Percentiles rank a stretch among this genome's conserved stretches.
These are phyloP conservation scores for Galeopterus variegatus DNA, from an alignment of 2,113 vertebrate genomes.

Conservation along the genomic window DNA sequence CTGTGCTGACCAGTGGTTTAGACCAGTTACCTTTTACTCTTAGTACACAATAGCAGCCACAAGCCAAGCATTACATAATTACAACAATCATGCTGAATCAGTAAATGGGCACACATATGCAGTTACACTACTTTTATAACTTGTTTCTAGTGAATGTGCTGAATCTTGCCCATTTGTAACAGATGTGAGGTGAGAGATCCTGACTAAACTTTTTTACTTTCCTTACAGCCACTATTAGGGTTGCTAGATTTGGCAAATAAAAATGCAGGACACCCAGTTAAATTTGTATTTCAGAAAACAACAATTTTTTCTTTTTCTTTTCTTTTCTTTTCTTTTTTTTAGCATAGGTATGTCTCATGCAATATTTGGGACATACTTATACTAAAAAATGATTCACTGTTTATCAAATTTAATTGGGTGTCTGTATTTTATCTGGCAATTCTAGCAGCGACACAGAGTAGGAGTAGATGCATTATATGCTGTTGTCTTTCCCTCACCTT, in stretches of 20 bases:
- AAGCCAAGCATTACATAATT: no score
- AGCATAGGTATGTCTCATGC: not conserved
- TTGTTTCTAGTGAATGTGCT: no score
- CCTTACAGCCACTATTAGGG: not conserved
- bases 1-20: no score
- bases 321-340: not conserved
- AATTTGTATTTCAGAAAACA: constrained; percentile 63
- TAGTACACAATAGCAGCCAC: no score
- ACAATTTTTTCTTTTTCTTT: not conserved
- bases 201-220: no score
- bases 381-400: constrained; percentile 46
- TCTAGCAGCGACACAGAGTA: not conserved
- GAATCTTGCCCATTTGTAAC: no score
- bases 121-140: no score
- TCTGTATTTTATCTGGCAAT: constrained; percentile 21
- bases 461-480: not conserved
- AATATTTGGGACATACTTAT: constrained; percentile 12
- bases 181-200: no score
- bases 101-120: no score
- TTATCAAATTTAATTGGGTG: constrained; percentile 47
- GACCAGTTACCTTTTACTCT: no score
- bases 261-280: constrained; percentile 51
- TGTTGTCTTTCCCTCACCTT: constrained; percentile 6
- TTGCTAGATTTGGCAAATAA: constrained; percentile 41
- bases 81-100: no score